Evolutionary conservation across 1,140 invertebrate species (phyloP), one percentile per base, ranked within the genome.

Genomic region (Tribolium castaneum): DNA sequence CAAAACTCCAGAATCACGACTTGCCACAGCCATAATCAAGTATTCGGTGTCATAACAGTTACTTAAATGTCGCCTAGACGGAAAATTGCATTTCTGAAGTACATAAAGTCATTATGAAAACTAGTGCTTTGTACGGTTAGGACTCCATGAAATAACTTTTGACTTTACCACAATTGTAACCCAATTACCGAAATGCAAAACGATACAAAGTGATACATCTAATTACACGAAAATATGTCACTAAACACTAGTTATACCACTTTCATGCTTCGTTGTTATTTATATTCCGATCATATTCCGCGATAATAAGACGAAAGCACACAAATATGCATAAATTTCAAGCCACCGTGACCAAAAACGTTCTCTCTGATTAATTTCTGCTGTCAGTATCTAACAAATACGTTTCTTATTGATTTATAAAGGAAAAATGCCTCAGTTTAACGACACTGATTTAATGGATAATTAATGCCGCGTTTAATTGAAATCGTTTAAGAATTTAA

Each of bases 401-500:
- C 2, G 7, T 45, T 45, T 45, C 9, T 45, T 45, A n/a, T 45
- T 45, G 2, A 45, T 45, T 45, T 45, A 3, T 45, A 10, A 45
- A 45, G 39, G 9, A 45, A 45, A 45, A 10, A 45, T n/a, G 25
- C 39, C 39, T 9, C 7, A n/a, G 39, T 10, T 9, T 45, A 45
- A 45, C 39, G 39, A 45, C 39, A 45, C 39, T 9, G n/a, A 45
- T 25, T 25, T 59, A 9, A 25, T 59, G 25, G 54, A 59, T 59
- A 22, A 25, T 22, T 59, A 66, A 14, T 66, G 54, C 54, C 16
- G 10, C 59, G 59, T 35, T 39, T 66, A 34, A 35, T 34, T 66
- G n/a, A 66, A 66, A 66, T 30, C 19, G 30, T 66, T 35, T 35
- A 66, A 35, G 5, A 13, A 66, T 66, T 66, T 34, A 66, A 66